Conservation (phyloP, 2,113 vertebrate species). For the Chionodraco myersi region DNA sequence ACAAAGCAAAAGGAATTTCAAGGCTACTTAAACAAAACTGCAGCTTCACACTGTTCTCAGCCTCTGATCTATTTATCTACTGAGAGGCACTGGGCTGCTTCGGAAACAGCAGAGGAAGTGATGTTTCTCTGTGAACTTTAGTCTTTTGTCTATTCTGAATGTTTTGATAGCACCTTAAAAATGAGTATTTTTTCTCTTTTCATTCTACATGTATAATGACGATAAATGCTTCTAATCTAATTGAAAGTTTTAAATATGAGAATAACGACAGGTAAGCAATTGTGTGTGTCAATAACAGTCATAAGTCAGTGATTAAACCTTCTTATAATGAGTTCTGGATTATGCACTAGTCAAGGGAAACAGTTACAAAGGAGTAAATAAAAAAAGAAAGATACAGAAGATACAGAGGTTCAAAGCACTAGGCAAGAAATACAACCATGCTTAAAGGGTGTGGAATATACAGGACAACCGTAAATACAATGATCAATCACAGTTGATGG, state of each 20-base stretch:
- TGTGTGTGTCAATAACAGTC: slow-evolving; percentile 2
- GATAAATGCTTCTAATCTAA: no score
- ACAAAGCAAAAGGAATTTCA: slow-evolving; percentile 69
- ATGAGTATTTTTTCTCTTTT: no score
- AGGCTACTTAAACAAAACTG: slow-evolving; percentile 60
- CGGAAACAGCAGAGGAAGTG: slow-evolving; percentile 39
- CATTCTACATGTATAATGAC: no score
- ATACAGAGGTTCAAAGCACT: not conserved
- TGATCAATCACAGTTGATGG: not conserved
- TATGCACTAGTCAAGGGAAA: slow-evolving; percentile 3
- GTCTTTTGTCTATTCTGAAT: not conserved
- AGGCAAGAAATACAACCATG: not conserved
- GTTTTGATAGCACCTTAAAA: no score
- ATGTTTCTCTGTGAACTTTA: slow-evolving; percentile 43
- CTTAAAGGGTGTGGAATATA: not conserved
- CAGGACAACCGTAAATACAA: not conserved
- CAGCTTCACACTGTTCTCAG: slow-evolving; percentile 42
- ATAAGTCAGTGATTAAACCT: slow-evolving; percentile 14
- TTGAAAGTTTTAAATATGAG: slow-evolving; percentile 40
- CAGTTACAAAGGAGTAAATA: slow-evolving; percentile 10
- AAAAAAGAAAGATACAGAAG: not conserved
- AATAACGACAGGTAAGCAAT: slow-evolving; percentile 5
- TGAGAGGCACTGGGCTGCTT: slow-evolving; percentile 12
- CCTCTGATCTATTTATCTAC: slow-evolving; percentile 54
- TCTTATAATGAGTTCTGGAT: slow-evolving; percentile 25